Evolutionary conservation across 2,888 invertebrate genomes (phyloP).

Genomic region (Nysson spinosus): DNA sequence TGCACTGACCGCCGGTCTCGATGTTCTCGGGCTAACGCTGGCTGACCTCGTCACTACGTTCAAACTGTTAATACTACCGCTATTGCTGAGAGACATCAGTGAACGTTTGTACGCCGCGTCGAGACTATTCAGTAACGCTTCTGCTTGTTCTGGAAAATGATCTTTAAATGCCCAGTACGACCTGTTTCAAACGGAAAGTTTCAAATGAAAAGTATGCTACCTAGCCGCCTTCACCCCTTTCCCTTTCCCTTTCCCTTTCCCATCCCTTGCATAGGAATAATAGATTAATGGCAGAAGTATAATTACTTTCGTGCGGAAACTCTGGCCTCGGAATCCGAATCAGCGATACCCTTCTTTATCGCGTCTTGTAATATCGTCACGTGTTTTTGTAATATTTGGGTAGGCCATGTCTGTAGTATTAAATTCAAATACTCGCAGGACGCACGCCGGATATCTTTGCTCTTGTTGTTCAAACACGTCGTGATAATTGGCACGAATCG

Average conservation of each 20-base stretch:
- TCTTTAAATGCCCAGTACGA: constrained; percentile 94
- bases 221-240: no score
- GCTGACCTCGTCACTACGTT: constrained; percentile 76
- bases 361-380: constrained; percentile 88
- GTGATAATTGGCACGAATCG: constrained; percentile 89
- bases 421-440: constrained; percentile 90
- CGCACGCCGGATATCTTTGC: constrained; percentile 91
- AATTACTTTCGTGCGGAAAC: constrained; percentile 88
- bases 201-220: constrained; percentile 12
- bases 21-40: constrained; percentile 74
- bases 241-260: no score
- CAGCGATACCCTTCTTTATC: constrained; percentile 90
- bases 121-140: constrained; percentile 87
- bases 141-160: constrained; percentile 94
- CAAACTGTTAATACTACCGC: constrained; percentile 79
- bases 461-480: constrained; percentile 89
- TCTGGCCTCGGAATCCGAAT: constrained; percentile 95
- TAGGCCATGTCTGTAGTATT: constrained; percentile 92
- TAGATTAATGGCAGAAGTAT: no score
- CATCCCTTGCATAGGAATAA: no score
- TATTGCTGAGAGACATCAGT: constrained; percentile 81
- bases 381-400: constrained; percentile 89
- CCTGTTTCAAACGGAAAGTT: constrained; percentile 78
- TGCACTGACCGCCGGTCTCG: constrained; percentile 76
- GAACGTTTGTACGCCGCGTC: constrained; percentile 87